Percentiles rank a stretch among this genome's conserved stretches.
These are phyloP conservation scores for Eolophus roseicapilla DNA, from an alignment of 2,113 vertebrate species.

Conservation along the genomic window DNA sequence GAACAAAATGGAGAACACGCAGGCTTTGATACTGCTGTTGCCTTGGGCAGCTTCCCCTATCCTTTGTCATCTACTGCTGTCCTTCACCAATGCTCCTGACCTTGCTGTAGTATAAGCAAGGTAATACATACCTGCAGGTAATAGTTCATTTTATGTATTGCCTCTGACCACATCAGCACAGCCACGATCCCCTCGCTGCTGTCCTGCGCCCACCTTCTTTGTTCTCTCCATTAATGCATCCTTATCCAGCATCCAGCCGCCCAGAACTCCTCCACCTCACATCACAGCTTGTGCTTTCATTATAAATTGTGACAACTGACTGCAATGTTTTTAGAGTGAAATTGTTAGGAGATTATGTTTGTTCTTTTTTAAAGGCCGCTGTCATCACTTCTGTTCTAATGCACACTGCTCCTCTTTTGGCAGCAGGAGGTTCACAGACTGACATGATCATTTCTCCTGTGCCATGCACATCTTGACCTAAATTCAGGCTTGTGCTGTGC, in stretches of 20 bases:
- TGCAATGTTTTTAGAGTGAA: background rate
- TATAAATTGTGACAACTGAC: rapidly evolving
- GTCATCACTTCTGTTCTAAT: background rate
- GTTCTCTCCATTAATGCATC: background rate
- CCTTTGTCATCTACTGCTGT: background rate
- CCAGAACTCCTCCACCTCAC: background rate
- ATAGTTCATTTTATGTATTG: background rate
- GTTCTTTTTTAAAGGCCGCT: background rate
- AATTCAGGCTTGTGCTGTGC: background rate
- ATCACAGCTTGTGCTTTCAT: background rate
- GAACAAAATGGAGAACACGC: background rate
- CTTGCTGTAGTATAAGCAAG: background rate
- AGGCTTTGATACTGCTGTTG: no score
- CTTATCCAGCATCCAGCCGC: background rate
- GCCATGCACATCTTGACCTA: rapidly evolving
- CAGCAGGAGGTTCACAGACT: background rate
- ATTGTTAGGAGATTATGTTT: background rate
- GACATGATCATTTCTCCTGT: rapidly evolving
- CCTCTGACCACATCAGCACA: background rate
- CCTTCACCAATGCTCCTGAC: background rate
- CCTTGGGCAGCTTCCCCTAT: rapidly evolving
- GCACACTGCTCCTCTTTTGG: background rate
- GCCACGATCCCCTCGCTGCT: rapidly evolving
- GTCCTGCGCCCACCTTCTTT: no score
- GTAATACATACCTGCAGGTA: background rate